Evolutionary conservation across 2,888 invertebrate species (phyloP), one percentile per base, ranked within the genome.

Genomic region (Eristalinus sepulchralis): DNA sequence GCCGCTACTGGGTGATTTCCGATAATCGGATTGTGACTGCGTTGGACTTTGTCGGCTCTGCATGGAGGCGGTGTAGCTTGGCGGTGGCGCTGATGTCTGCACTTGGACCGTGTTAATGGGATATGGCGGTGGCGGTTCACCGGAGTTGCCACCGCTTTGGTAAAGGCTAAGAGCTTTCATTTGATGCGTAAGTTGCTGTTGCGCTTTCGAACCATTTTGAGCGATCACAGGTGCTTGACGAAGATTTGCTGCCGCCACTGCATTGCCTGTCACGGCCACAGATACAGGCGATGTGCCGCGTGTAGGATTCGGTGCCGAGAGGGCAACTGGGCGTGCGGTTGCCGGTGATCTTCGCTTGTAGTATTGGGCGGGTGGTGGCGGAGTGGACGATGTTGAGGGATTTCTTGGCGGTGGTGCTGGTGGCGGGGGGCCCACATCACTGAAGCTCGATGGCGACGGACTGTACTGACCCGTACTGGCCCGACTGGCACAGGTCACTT

Each of bases 11-110:
- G 97, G 97, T 90, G 96, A 97, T 92, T 97, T 97, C 63, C 97
- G 94, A 91, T 96, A 96, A 90, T 97, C 97, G 89, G 93, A 92
- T 85, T 95, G 95, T 72, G 95, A 95, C 90, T 96, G 96, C 31
- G 97, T 97, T 9, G 97, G 97, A 90, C 97, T 97, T 91, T 97
- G 97, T 13, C 97, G 94, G 91, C 96, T 97, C 91, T 97, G 97
- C 93, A 97, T 96, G 5, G 97, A 96, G 1, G 96, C 96, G 20
- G 96, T 95, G 91, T 97, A 97, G 27, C 97, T 96, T 6, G 97
- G 97, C 2, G 96, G 96, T 24, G 92, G 92, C 3, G 91, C 91
- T 2, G 92, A 90, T 4, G 91, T 88, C 1, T 89, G 79, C n/a
- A 96, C 96, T 1, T 89, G 79, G 13, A 96, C 96, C 13, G 95